Evolutionary conservation across 2,113 vertebrate genomes (phyloP), one percentile per base, ranked within the genome.

Genomic region (Xiphophorus hellerii): DNA sequence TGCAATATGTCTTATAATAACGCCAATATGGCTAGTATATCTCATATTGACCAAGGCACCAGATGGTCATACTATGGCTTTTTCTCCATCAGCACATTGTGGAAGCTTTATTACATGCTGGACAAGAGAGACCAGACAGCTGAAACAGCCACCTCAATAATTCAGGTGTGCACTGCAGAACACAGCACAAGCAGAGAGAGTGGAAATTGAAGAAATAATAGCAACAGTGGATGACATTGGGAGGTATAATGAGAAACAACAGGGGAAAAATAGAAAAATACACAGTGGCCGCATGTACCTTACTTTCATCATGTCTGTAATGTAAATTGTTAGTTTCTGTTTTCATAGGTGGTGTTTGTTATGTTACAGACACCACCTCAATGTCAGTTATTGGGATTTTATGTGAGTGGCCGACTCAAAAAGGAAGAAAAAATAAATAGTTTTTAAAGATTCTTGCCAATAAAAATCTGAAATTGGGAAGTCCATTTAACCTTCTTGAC

Each of bases 141-240:
- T 88, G 81, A 91, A 86, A 89, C 87, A 65, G 74, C 68, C 73
- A 62, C 86, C 77, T 93, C 73, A 95, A 93, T 93, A 80, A 94
- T 93, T 93, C 81, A 94, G 74, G 71, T 58, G 66, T 42, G 72
- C 63, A 69, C 72, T 70, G 87, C 81, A 87, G 77, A 74, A 79
- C 81, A 75, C 60, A 31, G 44, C 25, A 78, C 69, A 78, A 69
- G 54, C 4, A 37, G 48, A 54, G 66, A 22, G 17, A 62, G 29
- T 48, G 37, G 37, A 72, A 77, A 82, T 15, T 31, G 17, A 62
- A 73, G 66, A 42, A 61, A 42, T 39, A 73, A 78, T 39, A 61
- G 54, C 2, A 69, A 35, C 58, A 72, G 11, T 4, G 20, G 58
- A 62, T 28, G 12, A 8, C 0, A n/a, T 30, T 28, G 30, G 35